Percentiles rank a stretch among this genome's conserved stretches.
phyloP scores from a whole-genome alignment of 2,113 vertebrate species.

The Pseudorectes ferrugineus region DNA sequence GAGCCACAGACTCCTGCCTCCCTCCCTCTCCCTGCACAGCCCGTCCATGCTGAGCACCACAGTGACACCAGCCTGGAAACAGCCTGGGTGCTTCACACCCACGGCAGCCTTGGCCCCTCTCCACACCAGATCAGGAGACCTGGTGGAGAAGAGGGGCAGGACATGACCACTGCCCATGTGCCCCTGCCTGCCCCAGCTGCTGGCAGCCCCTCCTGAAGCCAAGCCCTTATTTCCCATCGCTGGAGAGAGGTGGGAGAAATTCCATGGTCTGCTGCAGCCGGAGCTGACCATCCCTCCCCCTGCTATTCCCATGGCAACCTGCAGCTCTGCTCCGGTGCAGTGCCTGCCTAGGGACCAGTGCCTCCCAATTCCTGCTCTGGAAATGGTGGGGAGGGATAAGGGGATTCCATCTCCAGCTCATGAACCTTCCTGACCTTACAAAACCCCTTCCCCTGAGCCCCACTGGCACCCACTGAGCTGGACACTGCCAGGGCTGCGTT shows the following conservation, averaged over 20 bases:
- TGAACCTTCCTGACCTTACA: neutral
- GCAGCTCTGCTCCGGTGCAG: neutral
- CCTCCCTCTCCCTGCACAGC: neutral
- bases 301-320: slow-evolving; percentile 50
- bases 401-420: neutral
- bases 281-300: neutral
- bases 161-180: accelerated
- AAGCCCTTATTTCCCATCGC: neutral
- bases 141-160: neutral
- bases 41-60: neutral
- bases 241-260: neutral
- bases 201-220: neutral
- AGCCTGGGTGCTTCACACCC: neutral
- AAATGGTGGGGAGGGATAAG: neutral
- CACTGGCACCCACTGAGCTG: neutral
- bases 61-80: neutral
- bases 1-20: neutral
- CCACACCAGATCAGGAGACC: neutral
- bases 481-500: neutral
- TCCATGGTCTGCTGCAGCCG: neutral
- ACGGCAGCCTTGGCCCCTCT: neutral
- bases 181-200: neutral
- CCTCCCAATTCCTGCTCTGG: neutral
- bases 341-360: neutral
- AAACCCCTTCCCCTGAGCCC: neutral